phyloP scores from a whole-genome alignment of 1,140 invertebrate genomes.

The Drosophila cardini region DNA sequence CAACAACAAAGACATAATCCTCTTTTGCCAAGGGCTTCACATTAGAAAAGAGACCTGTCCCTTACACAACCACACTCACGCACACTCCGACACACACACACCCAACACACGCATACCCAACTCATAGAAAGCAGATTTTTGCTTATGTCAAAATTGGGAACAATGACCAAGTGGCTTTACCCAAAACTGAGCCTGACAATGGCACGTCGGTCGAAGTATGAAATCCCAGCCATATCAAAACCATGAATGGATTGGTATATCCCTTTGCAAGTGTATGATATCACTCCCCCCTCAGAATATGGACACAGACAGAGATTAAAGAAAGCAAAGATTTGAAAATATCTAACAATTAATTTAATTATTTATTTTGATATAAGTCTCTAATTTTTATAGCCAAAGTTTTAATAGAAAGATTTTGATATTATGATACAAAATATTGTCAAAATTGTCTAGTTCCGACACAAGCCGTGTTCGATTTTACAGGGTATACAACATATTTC shows the following conservation, averaged over 20 bases:
- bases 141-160: constrained; percentile 76
- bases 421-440: too few species aligned
- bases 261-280: constrained; percentile 11
- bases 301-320: constrained; percentile 24
- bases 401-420: too few species aligned
- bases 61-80: constrained; percentile 21
- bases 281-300: not conserved
- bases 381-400: too few species aligned
- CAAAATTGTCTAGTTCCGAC: too few species aligned
- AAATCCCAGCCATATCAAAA: not conserved
- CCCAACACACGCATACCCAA: constrained; percentile 1
- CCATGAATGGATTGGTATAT: not conserved
- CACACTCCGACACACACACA: constrained; percentile 17
- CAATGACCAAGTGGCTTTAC: constrained; percentile 74
- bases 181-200: constrained; percentile 75
- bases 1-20: constrained; percentile 64
- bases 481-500: too few species aligned
- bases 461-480: too few species aligned
- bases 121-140: constrained; percentile 69
- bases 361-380: too few species aligned
- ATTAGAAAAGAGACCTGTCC: constrained; percentile 45
- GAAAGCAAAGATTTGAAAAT: too few species aligned
- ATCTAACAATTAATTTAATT: too few species aligned
- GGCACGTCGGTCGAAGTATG: constrained; percentile 28
- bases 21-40: constrained; percentile 39